Evolutionary conservation across 2,113 vertebrate species (phyloP), one percentile per base, ranked within the genome.

Genomic region (Acanthisitta chloris): DNA sequence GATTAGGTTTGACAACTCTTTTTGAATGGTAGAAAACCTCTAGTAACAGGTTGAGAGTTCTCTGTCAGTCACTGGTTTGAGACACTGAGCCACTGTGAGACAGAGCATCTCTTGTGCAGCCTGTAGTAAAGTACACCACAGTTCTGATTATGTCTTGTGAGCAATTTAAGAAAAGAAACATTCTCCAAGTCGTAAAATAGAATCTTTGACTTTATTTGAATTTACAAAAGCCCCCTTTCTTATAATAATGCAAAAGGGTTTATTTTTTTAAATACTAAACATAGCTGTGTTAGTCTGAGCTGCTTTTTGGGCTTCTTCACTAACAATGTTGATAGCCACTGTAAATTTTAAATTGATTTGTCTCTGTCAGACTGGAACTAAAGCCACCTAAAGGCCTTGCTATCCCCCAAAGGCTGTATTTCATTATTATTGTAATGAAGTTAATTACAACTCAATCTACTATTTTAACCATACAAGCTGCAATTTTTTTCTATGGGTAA

Each of bases 161-260:
- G 65, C 51, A 77, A 70, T 43, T 59, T 92, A 86, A 96, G 86
- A 95, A 95, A 94, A 93, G 93, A 92, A 96, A 95, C 93, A 96
- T 97, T 97, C 92, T 96, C 77, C 9, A 9, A 88, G 79, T 73
- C 55, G 72, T 48, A 90, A 95, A 95, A 97, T 90, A 74, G 91
- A 81, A 86, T 78, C 89, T 93, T 95, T 97, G 82, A 96, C 81
- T 93, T 90, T 79, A 79, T 70, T 90, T 94, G 52, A 95, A 95
- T 93, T 94, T 96, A 97, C 88, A 96, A 43, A 93, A 81, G 86
- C 76, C 72, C 20, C 8, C 73, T 91, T 87, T 95, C 74, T 93
- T 86, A 71, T 36, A 67, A 64, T 83, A 70, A 59, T 52, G 43
- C 38, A 71, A 74, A 92, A 83, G 83, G 31, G 55, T 54, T 81